Conservation (phyloP, 2,113 vertebrate genomes). For the Okapia johnstoni region DNA sequence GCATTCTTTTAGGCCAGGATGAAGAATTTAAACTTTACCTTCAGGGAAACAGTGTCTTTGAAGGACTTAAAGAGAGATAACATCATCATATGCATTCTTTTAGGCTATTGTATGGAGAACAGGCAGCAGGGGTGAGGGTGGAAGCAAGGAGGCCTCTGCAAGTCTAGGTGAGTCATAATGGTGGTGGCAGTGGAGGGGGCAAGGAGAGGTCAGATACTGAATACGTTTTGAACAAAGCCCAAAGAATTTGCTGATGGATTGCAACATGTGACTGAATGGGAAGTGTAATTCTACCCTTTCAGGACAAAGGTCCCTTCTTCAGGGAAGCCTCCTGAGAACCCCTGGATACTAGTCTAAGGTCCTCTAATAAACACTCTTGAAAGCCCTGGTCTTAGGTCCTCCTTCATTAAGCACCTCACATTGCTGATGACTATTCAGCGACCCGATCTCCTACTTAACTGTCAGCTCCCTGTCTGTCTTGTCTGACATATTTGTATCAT, state of each 20-base stretch:
- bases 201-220: not conserved
- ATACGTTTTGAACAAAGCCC: not conserved
- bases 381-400: not conserved
- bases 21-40: slow-evolving; percentile 51
- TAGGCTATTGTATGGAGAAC: not conserved
- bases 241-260: not conserved
- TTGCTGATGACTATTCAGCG: not conserved
- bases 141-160: not conserved
- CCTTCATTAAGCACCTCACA: not conserved
- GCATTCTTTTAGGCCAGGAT: not conserved
- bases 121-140: not conserved
- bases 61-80: slow-evolving; percentile 40
- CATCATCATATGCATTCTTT: not conserved
- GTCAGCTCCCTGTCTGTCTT: not conserved
- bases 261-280: not conserved
- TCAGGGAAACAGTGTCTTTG: not conserved
- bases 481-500: not conserved
- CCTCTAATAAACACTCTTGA: not conserved
- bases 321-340: not conserved
- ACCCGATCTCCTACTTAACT: not conserved
- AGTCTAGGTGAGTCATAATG: not conserved
- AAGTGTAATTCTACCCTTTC: not conserved
- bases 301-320: not conserved
- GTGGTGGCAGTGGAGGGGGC: not conserved
- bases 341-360: not conserved